Conservation (phyloP, 2,797 vertebrate species). For the Chanos chanos region DNA sequence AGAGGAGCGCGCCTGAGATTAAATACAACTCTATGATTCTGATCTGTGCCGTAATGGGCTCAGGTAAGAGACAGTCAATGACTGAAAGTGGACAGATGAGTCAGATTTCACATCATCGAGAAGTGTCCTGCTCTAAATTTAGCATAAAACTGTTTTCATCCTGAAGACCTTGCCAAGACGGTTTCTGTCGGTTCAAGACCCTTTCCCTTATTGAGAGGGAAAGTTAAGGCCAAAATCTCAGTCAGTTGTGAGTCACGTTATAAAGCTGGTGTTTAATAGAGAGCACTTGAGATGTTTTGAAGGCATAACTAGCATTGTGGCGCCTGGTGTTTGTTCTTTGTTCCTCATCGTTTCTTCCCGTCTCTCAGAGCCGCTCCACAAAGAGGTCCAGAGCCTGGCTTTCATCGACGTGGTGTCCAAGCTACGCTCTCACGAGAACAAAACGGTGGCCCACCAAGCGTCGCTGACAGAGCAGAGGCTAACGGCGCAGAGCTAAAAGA, state of each 20-base stretch:
- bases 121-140: too few species aligned
- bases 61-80: slow-evolving; percentile 77
- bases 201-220: too few species aligned
- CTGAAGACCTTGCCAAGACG: too few species aligned
- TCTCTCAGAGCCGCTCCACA: slow-evolving; percentile 84
- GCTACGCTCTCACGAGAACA: slow-evolving; percentile 95
- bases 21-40: slow-evolving; percentile 99
- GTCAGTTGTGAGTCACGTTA: too few species aligned
- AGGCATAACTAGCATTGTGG: not conserved
- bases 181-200: too few species aligned
- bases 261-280: too few species aligned
- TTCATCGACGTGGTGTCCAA: slow-evolving; percentile 92
- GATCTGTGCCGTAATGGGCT: slow-evolving; percentile 92
- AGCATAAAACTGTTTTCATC: too few species aligned
- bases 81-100: too few species aligned
- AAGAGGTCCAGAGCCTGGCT: slow-evolving; percentile 88
- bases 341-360: slow-evolving; percentile 37
- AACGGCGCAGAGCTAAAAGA: slow-evolving; percentile 92
- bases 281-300: too few species aligned
- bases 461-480: slow-evolving; percentile 97
- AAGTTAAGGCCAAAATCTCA: too few species aligned
- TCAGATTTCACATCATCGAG: too few species aligned
- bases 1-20: slow-evolving; percentile 94
- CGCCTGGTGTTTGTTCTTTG: not conserved
- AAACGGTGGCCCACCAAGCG: slow-evolving; percentile 96